Evolutionary conservation across 2,113 vertebrate species (phyloP).

Genomic region (Lathamus discolor): DNA sequence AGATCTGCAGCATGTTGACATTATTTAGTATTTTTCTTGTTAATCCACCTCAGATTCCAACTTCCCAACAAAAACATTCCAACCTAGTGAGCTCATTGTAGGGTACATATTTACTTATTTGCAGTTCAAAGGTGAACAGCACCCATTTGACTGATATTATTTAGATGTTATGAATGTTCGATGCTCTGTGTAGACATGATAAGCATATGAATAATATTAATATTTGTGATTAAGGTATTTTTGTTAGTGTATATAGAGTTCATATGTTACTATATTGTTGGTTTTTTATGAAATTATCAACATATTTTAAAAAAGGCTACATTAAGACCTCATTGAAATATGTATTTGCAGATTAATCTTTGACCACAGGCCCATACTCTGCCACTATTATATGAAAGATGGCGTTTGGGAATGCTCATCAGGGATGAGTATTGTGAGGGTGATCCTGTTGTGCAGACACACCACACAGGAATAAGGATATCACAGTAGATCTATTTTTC

Average conservation of each 20-base stretch:
- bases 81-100: background rate
- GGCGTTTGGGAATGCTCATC: background rate
- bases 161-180: background rate
- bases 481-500: background rate
- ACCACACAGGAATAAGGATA: background rate
- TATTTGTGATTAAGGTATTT: background rate
- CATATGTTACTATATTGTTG: background rate
- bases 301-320: background rate
- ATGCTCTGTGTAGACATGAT: background rate
- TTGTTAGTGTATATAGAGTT: background rate
- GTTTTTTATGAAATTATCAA: background rate
- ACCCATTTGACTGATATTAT: background rate
- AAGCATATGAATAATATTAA: background rate
- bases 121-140: background rate
- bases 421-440: background rate
- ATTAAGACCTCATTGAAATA: background rate
- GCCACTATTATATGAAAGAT: background rate
- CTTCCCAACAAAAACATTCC: background rate
- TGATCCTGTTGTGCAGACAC: background rate
- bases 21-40: background rate
- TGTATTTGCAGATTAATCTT: background rate
- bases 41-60: background rate
- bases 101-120: background rate
- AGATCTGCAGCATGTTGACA: background rate
- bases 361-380: background rate